Evolutionary conservation across 2,888 invertebrate genomes (phyloP), one percentile per base, ranked within the genome.

Genomic region (Endotricha flammealis): DNA sequence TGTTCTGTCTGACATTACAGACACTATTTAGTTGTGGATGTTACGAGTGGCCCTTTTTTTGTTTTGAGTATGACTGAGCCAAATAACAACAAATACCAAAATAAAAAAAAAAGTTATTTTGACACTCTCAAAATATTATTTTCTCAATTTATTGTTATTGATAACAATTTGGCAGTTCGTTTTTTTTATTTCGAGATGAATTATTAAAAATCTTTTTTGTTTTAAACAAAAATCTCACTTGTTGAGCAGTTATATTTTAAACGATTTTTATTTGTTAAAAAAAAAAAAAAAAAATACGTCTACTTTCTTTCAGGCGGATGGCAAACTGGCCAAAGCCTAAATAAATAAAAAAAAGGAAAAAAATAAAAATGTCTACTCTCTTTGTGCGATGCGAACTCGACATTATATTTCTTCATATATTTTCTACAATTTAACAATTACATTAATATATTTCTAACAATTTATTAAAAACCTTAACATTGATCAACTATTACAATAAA

Each of bases 311-410:
- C n/a, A n/a, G n/a, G n/a, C 8, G 4, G n/a, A n/a, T n/a, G n/a
- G n/a, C n/a, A n/a, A n/a, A n/a, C n/a, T n/a, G n/a, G n/a, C n/a
- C n/a, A n/a, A n/a, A n/a, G n/a, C n/a, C n/a, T n/a, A n/a, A n/a
- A n/a, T n/a, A 6, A 16, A 7, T 20, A 3, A 20, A 14, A 23
- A 16, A 11, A 17, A 39, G 29, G 41, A 28, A 12, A 29, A 31
- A 25, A 41, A 44, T 36, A 37, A 38, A 53, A 46, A 43, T 46
- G 28, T 51, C 80, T 85, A 83, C 75, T 56, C 56, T 56, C 50
- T 82, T 85, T 83, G 85, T 85, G 85, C 83, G 80, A 80, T 55
- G 53, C 62, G 74, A 76, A 71, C 71, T 67, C 75, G 81, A 81
- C 79, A 61, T 57, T n/a, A n/a, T n/a, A n/a, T n/a, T 66, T 67